Evolutionary conservation across 2,113 vertebrate genomes (phyloP).

Genomic region (Tragelaphus scriptus): DNA sequence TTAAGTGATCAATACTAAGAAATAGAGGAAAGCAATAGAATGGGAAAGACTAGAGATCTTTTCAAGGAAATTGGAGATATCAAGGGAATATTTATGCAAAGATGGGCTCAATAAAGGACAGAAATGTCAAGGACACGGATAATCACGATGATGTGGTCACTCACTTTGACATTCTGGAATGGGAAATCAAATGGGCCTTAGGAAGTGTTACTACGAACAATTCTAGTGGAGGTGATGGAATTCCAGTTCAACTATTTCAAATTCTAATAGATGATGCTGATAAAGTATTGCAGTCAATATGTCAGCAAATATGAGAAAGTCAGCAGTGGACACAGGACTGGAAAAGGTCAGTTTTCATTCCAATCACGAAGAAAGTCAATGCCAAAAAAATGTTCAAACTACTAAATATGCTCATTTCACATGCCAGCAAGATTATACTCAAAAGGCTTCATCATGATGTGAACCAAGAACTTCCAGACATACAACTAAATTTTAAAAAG

Average conservation of each 20-base stretch:
- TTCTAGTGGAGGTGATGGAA: not conserved
- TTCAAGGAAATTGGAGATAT: not conserved
- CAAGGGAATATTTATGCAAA: not conserved
- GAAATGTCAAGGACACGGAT: not conserved
- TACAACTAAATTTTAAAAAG: not conserved
- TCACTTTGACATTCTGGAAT: not conserved
- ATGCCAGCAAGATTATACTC: not conserved
- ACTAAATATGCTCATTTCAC: not conserved
- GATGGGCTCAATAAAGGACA: not conserved
- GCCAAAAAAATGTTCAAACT: not conserved
- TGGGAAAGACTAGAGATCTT: not conserved
- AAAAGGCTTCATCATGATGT: not conserved
- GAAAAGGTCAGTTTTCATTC: not conserved
- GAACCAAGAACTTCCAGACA: not conserved
- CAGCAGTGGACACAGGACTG: not conserved
- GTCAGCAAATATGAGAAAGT: not conserved
- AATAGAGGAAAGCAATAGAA: not conserved
- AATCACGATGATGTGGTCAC: not conserved
- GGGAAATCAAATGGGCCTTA: not conserved
- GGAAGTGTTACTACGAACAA: not conserved
- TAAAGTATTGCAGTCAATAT: not conserved
- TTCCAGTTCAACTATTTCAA: not conserved
- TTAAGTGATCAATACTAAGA: not conserved
- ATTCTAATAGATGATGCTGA: not conserved
- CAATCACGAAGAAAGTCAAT: not conserved